Evolutionary conservation across 2,888 invertebrate species (phyloP), one percentile per base, ranked within the genome.

Genomic region (Diloba caeruleocephala): DNA sequence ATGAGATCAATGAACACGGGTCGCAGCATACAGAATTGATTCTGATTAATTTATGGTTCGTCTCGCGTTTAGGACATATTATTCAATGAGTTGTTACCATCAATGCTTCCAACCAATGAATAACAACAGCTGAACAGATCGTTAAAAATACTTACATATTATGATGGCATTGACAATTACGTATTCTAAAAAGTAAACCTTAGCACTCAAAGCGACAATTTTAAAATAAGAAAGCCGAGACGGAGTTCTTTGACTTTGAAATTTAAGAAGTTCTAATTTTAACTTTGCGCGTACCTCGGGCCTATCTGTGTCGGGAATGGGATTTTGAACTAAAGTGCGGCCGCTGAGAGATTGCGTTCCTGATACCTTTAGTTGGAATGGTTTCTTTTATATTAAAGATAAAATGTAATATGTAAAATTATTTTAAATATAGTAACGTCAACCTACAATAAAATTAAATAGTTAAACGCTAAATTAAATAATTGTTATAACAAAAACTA

Each of bases 181-280:
- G n/a, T 29, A 10, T 2, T 19, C n/a, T n/a, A n/a, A n/a, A 7
- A 10, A 19, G 3, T 33, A 1, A 19, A 3, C 42, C 26, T n/a
- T 13, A 21, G 21, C 6, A 21, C 7, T 29, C 43, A 45, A 55
- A 45, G 48, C 10, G 31, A 19, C 15, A 52, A 21, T 21, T n/a
- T n/a, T 21, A 21, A 51, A 55, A 32, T 37, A 53, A 41, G 4
- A 46, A 34, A 58, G 26, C 32, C 10, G 25, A n/a, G n/a, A 19
- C 41, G 32, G 17, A 34, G 6, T 12, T 37, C 21, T 39, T 56
- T 39, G 44, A 37, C 51, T 71, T 64, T 52, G 52, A 60, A 63
- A 73, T 66, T 48, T 46, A 53, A 69, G 65, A 69, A 57, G 56
- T 15, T 60, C 59, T 73, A 71, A 67, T 53, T 67, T 71, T 71